phyloP scores from a whole-genome alignment of 2,888 invertebrate species.

The Disparrhopalites patrizii region DNA sequence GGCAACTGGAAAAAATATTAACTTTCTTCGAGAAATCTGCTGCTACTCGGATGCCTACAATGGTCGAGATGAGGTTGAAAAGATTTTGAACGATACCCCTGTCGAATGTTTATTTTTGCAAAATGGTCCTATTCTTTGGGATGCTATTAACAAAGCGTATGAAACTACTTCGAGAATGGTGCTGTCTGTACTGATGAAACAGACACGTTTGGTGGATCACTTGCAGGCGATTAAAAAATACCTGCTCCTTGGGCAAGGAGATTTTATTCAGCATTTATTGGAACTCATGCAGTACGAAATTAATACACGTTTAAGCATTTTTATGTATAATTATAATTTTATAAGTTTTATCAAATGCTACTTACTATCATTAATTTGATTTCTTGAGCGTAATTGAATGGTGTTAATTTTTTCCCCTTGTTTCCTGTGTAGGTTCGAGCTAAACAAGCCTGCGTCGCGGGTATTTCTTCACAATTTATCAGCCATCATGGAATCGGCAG shows the following conservation, averaged over 20 bases:
- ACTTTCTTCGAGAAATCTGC: constrained; percentile 89
- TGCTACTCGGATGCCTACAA: constrained; percentile 59
- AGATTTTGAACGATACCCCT: constrained; percentile 50
- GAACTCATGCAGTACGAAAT: constrained; percentile 76
- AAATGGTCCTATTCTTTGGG: constrained; percentile 71
- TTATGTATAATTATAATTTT: no score
- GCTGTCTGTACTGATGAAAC: constrained; percentile 76
- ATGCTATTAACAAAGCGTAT: constrained; percentile 78
- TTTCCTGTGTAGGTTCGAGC: constrained; percentile 64
- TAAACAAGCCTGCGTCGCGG: constrained; percentile 79
- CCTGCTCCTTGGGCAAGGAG: constrained; percentile 89
- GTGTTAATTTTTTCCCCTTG: constrained; percentile 16
- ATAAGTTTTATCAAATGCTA: background rate
- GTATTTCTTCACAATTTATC: constrained; percentile 84
- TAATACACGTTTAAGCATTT: no score
- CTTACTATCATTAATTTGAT: no score
- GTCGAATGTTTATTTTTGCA: constrained; percentile 64
- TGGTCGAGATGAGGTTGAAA: constrained; percentile 49
- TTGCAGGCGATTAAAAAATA: constrained; percentile 85
- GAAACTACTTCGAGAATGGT: constrained; percentile 80
- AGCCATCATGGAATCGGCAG: constrained; percentile 76
- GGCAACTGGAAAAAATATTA: constrained; percentile 91
- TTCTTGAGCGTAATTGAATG: no score
- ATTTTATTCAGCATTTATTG: constrained; percentile 91
- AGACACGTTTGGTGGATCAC: constrained; percentile 86